These are phyloP conservation scores for Crambe crambe DNA, from an alignment of 37 sponge, comb jelly and placozoan species.

Conservation along the genomic window DNA sequence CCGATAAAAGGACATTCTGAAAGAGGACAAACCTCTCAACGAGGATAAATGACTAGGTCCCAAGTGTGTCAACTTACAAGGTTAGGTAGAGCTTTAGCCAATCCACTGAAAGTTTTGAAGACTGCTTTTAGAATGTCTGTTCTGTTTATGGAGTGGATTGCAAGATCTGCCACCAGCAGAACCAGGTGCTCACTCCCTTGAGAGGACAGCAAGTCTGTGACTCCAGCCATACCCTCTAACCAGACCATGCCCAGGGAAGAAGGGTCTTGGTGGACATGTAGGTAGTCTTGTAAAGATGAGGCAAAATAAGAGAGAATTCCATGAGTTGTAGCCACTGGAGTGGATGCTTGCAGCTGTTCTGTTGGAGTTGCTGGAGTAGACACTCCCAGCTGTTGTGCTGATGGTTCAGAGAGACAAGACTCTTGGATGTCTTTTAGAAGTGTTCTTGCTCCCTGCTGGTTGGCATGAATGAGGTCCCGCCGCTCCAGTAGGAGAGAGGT, in stretches of 20 bases:
- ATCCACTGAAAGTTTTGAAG: not conserved
- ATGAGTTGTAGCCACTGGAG: not conserved
- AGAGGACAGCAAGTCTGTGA: not conserved
- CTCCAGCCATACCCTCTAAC: not conserved
- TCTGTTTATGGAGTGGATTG: not conserved
- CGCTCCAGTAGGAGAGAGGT: not conserved
- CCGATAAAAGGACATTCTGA: no score
- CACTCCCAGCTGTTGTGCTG: not conserved
- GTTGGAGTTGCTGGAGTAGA: not conserved
- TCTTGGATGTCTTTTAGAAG: not conserved
- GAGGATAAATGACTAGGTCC: no score
- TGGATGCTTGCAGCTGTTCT: no score
- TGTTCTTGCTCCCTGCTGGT: slow-evolving; percentile 8
- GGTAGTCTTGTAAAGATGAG: not conserved
- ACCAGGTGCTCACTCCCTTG: slow-evolving; percentile 1
- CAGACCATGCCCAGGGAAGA: not conserved
- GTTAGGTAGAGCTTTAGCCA: slow-evolving; percentile 14
- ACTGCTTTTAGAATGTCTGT: not conserved
- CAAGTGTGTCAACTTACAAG: slow-evolving; percentile 27
- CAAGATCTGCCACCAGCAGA: slow-evolving; percentile 1
- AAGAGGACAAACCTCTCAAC: no score
- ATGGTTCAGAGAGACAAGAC: not conserved
- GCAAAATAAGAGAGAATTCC: not conserved
- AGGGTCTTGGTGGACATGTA: not conserved
- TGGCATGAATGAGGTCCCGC: not conserved